Percentiles rank a stretch among this genome's conserved stretches.
These are phyloP conservation scores for Acanthochromis polyacanthus DNA, from an alignment of 2,113 vertebrate genomes.

Conservation along the genomic window DNA sequence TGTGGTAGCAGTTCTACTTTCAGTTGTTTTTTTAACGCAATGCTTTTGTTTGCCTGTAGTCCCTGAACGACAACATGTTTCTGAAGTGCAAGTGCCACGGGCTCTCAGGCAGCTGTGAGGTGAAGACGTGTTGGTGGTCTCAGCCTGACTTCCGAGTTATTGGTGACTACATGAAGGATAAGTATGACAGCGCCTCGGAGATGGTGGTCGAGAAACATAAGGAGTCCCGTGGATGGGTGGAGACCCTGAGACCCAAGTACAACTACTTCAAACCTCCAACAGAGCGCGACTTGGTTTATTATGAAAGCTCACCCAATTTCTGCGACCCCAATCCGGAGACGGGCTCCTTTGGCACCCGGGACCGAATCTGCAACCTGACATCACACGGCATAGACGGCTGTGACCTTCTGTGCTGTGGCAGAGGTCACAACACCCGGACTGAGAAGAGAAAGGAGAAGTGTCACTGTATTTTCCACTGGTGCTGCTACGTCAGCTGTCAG, in stretches of 20 bases:
- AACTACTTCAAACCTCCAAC: constrained; percentile 98
- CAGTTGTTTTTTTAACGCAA: neutral
- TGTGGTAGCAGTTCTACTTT: constrained; percentile 1
- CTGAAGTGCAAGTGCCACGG: constrained; percentile 99
- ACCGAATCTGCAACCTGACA: constrained; percentile 95
- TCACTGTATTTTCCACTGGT: constrained; percentile 99
- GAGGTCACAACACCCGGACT: constrained; percentile 97
- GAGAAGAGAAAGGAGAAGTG: constrained; percentile 98
- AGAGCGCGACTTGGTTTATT: constrained; percentile 96
- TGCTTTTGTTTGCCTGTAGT: constrained; percentile 77
- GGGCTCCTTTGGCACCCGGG: constrained; percentile 96
- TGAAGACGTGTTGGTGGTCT: constrained; percentile 99
- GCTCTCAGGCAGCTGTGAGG: constrained; percentile 97
- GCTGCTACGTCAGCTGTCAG: constrained; percentile 99
- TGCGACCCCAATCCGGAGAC: constrained; percentile 97
- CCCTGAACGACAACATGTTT: constrained; percentile 97
- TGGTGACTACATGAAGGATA: constrained; percentile 97
- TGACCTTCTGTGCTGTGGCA: constrained; percentile 96
- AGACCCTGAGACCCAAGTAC: constrained; percentile 96
- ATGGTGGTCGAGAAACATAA: constrained; percentile 99
- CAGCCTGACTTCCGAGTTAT: constrained; percentile 97
- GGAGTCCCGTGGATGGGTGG: constrained; percentile 97
- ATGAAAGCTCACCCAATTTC: constrained; percentile 97
- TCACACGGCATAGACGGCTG: constrained; percentile 98
- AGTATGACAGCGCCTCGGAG: constrained; percentile 98